A percentile compares a stretch with the other conserved stretches of the same genome.
phyloP scores from a whole-genome alignment of 2,797 vertebrate genomes.

The Microcaecilia unicolor region DNA sequence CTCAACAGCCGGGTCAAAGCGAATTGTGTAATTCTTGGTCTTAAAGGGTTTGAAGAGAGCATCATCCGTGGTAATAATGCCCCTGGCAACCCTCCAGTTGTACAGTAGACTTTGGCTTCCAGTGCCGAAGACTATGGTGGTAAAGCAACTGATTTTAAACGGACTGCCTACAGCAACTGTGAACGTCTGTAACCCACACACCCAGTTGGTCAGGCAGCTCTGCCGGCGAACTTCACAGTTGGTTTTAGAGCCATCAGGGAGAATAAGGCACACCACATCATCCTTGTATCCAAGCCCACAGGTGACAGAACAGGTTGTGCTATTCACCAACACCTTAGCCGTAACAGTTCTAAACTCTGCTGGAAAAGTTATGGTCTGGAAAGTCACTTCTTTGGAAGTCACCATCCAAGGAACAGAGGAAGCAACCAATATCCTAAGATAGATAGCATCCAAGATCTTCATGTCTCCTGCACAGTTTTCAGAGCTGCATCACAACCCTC shows the following conservation, averaged over 20 bases:
- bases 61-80: constrained; percentile 67
- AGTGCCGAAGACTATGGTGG: constrained; percentile 20
- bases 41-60: constrained; percentile 48
- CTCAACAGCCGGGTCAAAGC: constrained; percentile 43
- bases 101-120: constrained; percentile 44
- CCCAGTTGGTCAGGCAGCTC: constrained; percentile 53
- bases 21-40: constrained; percentile 2
- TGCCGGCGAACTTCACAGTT: constrained; percentile 40
- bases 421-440: background rate
- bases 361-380: constrained; percentile 13
- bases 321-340: constrained; percentile 25
- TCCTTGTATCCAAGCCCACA: constrained; percentile 70
- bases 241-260: constrained; percentile 1
- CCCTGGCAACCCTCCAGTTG: constrained; percentile 62
- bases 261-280: constrained; percentile 60
- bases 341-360: constrained; percentile 19
- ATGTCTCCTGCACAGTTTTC: no score
- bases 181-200: constrained; percentile 70
- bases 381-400: no score
- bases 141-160: constrained; percentile 63
- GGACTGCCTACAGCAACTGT: constrained; percentile 36
- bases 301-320: constrained; percentile 67
- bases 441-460: background rate
- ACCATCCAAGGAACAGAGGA: background rate
- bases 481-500: no score